A percentile compares a stretch with the other conserved stretches of the same genome.
phyloP scores from a whole-genome alignment of 2,113 vertebrate species.

The Melanocharis versteri region DNA sequence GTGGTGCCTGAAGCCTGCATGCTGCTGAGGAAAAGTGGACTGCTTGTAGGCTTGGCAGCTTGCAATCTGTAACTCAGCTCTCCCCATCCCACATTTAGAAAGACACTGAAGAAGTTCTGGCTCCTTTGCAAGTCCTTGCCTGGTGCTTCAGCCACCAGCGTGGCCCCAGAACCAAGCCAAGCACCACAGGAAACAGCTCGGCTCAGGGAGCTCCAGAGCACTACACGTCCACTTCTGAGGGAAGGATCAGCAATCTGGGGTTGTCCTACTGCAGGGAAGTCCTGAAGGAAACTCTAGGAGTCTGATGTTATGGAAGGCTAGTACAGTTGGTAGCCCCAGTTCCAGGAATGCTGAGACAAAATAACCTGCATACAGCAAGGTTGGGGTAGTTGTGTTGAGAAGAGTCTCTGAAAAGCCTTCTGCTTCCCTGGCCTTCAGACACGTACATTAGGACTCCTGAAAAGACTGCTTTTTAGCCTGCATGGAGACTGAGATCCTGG shows the following conservation, averaged over 20 bases:
- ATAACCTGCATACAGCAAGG: not conserved
- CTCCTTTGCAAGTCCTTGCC: not conserved
- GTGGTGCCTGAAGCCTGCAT: not conserved
- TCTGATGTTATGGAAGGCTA: not conserved
- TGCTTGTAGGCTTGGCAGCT: not conserved
- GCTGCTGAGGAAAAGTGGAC: not conserved
- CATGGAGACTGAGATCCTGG: not conserved
- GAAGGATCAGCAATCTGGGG: not conserved
- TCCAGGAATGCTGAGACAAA: not conserved
- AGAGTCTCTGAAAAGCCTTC: not conserved
- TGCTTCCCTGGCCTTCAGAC: not conserved
- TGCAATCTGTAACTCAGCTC: not conserved
- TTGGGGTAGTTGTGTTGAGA: not conserved
- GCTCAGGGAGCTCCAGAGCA: not conserved
- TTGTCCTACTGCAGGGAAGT: not conserved
- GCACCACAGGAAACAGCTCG: not conserved
- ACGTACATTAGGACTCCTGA: not conserved
- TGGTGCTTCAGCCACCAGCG: rapidly evolving
- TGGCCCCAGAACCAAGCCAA: not conserved
- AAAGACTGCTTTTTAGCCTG: not conserved
- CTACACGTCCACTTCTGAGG: not conserved
- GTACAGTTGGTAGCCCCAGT: rapidly evolving
- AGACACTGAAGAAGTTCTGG: not conserved
- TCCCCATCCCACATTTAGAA: not conserved
- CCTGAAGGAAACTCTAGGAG: not conserved